Percentiles rank a stretch among this genome's conserved stretches.
Evolutionary conservation across 1,140 invertebrate genomes (phyloP).

Genomic region (Coenobita brevimanus): DNA sequence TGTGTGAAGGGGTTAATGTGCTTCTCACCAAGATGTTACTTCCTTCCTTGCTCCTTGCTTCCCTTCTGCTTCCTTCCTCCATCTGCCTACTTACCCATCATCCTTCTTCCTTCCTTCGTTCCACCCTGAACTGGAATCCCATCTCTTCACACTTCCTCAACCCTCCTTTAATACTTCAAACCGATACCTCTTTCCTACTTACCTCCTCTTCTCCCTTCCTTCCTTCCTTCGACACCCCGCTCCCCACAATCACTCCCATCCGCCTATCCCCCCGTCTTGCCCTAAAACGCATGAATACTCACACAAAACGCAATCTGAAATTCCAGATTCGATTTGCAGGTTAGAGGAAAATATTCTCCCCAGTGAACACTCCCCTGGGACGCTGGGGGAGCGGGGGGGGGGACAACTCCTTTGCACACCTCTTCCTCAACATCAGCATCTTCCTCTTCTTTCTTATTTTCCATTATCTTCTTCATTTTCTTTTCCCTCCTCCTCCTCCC

Average conservation of each 20-base stretch:
- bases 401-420: no score
- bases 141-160: neutral
- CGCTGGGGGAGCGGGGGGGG: neutral
- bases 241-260: neutral
- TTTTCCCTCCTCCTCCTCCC: no score
- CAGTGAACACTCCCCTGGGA: neutral
- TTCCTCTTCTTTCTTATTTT: no score
- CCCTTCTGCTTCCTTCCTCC: neutral
- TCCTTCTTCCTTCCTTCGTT: neutral
- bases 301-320: constrained; percentile 20
- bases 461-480: no score
- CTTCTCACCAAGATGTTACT: no score
- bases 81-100: neutral
- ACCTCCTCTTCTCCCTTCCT: neutral
- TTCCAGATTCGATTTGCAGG: constrained; percentile 28
- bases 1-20: no score
- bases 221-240: neutral
- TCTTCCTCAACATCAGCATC: no score
- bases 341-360: constrained; percentile 36
- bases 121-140: neutral
- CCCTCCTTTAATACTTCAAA: neutral
- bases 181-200: neutral
- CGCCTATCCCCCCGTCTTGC: neutral
- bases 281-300: neutral
- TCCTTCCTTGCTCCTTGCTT: neutral